These are phyloP conservation scores for Lucilia sericata DNA, from an alignment of 1,140 invertebrate species.

Conservation along the genomic window DNA sequence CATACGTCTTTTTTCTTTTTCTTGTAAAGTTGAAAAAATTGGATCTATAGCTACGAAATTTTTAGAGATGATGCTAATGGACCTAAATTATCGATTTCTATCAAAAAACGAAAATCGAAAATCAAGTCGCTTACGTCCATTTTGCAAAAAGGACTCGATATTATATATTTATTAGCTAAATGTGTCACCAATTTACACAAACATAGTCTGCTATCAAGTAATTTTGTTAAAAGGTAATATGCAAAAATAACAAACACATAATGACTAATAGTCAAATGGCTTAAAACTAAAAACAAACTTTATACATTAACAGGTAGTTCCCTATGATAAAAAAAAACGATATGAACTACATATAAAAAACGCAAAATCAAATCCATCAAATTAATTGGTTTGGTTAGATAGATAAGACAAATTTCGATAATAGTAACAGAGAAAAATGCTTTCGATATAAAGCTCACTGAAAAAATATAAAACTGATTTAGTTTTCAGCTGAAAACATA, in stretches of 20 bases:
- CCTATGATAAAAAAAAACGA: neutral
- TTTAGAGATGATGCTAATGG: no score
- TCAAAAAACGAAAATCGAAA: no score
- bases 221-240: neutral
- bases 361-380: neutral
- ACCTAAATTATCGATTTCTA: no score
- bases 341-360: neutral
- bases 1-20: no score
- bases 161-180: no score
- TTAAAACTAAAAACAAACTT: neutral
- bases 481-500: neutral
- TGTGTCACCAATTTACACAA: no score
- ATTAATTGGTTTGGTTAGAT: neutral
- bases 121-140: no score
- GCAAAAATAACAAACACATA: neutral
- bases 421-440: neutral
- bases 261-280: neutral
- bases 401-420: neutral
- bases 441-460: neutral
- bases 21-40: no score
- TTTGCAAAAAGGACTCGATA: no score
- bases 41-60: no score
- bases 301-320: neutral
- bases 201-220: no score
- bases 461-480: neutral